A percentile compares a stretch with the other conserved stretches of the same genome.
Evolutionary conservation across 2,113 vertebrate genomes (phyloP).

Genomic region (Tauraco erythrolophus): DNA sequence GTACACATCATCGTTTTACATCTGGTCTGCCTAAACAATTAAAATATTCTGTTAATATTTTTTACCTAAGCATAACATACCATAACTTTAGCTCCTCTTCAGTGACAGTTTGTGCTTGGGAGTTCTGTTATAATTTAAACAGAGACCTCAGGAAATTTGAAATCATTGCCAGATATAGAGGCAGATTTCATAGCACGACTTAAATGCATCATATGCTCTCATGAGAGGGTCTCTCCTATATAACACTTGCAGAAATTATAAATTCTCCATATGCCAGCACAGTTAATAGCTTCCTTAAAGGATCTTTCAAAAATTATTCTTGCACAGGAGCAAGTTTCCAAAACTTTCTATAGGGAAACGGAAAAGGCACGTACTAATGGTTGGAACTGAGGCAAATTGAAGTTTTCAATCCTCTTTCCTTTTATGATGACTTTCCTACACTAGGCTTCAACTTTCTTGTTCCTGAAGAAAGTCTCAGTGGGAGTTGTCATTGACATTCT

Average conservation of each 20-base stretch:
- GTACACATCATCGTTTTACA: not conserved
- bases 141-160: conserved; percentile 35
- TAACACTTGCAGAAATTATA: conserved; percentile 54
- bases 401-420: not conserved
- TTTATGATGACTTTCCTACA: not conserved
- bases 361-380: not conserved
- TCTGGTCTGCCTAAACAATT: conserved; percentile 8
- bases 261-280: conserved; percentile 49
- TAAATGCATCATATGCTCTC: conserved; percentile 42
- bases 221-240: conserved; percentile 42
- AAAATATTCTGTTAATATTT: conserved; percentile 25
- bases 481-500: not conserved
- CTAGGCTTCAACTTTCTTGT: not conserved
- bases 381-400: not conserved
- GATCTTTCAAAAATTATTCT: conserved; percentile 3
- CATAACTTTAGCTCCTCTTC: not conserved
- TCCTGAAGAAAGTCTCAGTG: not conserved
- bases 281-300: conserved; percentile 44
- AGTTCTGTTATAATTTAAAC: conserved; percentile 36
- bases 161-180: conserved; percentile 49
- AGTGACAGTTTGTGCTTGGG: not conserved
- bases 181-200: conserved; percentile 38
- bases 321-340: not conserved
- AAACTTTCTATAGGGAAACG: conserved; percentile 18
- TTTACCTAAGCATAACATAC: conserved; percentile 17